Base-by-base conservation (phyloP, 2,113 vertebrate genomes). In the Noctilio leporinus region DNA sequence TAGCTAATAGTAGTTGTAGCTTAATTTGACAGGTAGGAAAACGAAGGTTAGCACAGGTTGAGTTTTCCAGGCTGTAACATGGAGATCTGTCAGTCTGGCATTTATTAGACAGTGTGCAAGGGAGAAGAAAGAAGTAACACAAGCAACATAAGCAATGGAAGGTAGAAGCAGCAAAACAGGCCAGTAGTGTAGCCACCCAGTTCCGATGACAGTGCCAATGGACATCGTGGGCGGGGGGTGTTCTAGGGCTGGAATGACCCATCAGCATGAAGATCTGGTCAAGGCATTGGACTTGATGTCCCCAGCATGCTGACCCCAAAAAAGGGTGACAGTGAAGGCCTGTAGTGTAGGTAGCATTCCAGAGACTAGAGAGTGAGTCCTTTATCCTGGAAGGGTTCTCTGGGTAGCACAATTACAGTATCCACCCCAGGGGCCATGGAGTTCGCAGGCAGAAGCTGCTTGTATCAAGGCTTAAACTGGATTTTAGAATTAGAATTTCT, bases 281-380 rank as follows among this genome's bases (percentile, higher is more conserved):
- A 55, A 1, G 9, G 7, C 20, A 19, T 4, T 19, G 5, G 24
- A 30, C 10, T 26, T 24, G 0, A 4, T 38, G 5, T 40, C 45
- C 20, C 17, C 3, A 26, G 11, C 26, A 16, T 38, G 28, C 19
- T 40, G 40, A 67, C 33, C 4, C 8, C 11, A 10, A 4, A 55
- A 40, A 33, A 47, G n/a, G 16, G 55, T 72, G 51, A 49, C 10
- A 24, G 16, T 0, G 43, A 70, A 89, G n/a, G 33, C 92, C 12
- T 49, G 4, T 7, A 85, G 20, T 53, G 19, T 55, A n/a, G 45
- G 30, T 28, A 64, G 26, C 4, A 38, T 45, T 45, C 47, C 7
- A 20, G 40, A 7, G 38, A 76, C 4, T 33, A 55, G 33, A 45
- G 33, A 47, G 10, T 12, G 45, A 57, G 2, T 35, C 20, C 3